These are phyloP conservation scores for Epistrophe eligans DNA, from an alignment of 2,888 invertebrate genomes.

Conservation along the genomic window DNA sequence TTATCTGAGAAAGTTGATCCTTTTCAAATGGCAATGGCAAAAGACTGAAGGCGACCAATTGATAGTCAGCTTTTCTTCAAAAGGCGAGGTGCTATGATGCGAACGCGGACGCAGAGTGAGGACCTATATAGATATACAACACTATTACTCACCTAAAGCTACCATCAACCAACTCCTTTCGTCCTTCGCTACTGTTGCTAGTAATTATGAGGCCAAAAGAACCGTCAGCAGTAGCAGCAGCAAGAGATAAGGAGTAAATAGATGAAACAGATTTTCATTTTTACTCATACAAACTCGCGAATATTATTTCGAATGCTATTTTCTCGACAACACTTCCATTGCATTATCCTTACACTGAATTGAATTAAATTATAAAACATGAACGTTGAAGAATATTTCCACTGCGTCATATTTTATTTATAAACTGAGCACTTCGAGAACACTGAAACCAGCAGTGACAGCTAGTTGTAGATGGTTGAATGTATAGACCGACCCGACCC, in stretches of 20 bases:
- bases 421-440: slow-evolving; percentile 52
- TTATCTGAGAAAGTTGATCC: slow-evolving; percentile 62
- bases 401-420: slow-evolving; percentile 73
- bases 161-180: background rate
- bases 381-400: slow-evolving; percentile 70
- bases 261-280: slow-evolving; percentile 13
- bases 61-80: slow-evolving; percentile 56
- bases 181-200: slow-evolving; percentile 19
- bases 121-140: background rate
- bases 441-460: slow-evolving; percentile 46
- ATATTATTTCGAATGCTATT: slow-evolving; percentile 68
- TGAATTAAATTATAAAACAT: slow-evolving; percentile 75
- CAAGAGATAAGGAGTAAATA: background rate
- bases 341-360: slow-evolving; percentile 72
- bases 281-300: slow-evolving; percentile 50
- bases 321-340: slow-evolving; percentile 68
- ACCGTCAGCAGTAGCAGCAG: background rate
- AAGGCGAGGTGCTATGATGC: background rate
- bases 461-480: slow-evolving; percentile 25
- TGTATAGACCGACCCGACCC: background rate
- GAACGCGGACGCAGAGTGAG: no score
- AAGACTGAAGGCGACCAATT: slow-evolving; percentile 59
- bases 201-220: slow-evolving; percentile 11
- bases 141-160: slow-evolving; percentile 9
- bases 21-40: slow-evolving; percentile 34